phyloP scores from a whole-genome alignment of 2,888 invertebrate genomes.

The Mimachlamys varia region DNA sequence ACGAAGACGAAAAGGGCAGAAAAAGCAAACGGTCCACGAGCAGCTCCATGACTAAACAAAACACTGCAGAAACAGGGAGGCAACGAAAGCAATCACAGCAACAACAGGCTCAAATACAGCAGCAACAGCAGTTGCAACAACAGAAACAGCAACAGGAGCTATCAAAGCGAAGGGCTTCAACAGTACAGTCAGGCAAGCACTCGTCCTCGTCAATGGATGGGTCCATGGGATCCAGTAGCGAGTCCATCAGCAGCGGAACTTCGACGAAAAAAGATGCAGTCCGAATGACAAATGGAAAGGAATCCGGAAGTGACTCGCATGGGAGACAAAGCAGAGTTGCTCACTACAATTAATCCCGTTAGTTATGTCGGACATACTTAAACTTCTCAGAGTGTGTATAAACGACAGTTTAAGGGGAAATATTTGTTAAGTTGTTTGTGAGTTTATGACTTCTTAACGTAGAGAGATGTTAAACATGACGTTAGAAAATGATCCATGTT shows the following conservation, averaged over 20 bases:
- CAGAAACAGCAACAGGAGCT: conserved; percentile 6
- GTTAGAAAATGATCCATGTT: no score
- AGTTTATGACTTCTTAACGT: no score
- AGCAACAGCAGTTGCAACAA: neutral
- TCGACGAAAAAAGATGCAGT: conserved; percentile 64
- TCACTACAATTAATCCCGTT: conserved; percentile 43
- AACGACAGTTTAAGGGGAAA: neutral
- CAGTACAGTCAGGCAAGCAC: conserved; percentile 47
- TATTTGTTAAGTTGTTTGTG: no score
- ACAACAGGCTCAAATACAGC: conserved; percentile 51
- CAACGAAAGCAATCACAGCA: conserved; percentile 54
- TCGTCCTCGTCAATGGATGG: conserved; percentile 58
- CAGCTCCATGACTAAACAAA: conserved; percentile 57
- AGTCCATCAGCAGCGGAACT: conserved; percentile 63
- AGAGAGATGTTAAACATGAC: no score
- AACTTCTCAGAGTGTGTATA: neutral
- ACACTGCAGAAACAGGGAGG: conserved; percentile 53
- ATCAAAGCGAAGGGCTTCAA: neutral
- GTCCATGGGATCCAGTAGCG: conserved; percentile 65
- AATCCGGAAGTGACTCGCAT: conserved; percentile 32
- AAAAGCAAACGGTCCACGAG: conserved; percentile 57
- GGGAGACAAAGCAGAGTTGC: conserved; percentile 59
- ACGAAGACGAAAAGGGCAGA: conserved; percentile 58
- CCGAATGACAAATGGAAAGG: conserved; percentile 11
- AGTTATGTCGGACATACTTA: neutral